Evolutionary conservation across 2,113 vertebrate species (phyloP), one percentile per base, ranked within the genome.

Genomic region (Lichenostomus cassidix): DNA sequence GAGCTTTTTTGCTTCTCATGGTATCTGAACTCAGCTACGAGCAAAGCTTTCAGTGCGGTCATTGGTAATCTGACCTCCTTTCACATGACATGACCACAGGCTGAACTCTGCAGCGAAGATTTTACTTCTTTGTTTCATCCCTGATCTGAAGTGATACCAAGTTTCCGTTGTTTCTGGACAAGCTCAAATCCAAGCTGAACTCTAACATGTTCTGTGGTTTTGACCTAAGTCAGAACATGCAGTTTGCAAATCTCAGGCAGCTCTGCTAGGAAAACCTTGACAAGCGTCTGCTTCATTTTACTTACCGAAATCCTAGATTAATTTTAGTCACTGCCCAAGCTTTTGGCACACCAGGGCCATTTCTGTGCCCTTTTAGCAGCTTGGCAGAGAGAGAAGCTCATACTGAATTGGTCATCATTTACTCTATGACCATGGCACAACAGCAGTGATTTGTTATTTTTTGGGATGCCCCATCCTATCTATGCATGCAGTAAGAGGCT

Each of bases 111-210:
- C 79, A 71, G 39, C 55, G 84, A 90, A 95, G 95, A 86, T 42
- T 90, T 97, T 83, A 77, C 89, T 90, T 83, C 83, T 96, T 65
- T 77, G 41, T 87, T 96, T 87, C 71, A 81, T 94, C 85, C 74
- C 96, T 91, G 74, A 96, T 97, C 88, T 95, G 88, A 95, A 94
- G 81, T 68, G 90, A 84, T 97, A 97, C 28, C 88, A 92, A 84
- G 55, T 97, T 97, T 97, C 96, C 8, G 9, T 94, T 95, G 93
- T 97, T 97, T 96, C 97, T 97, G 96, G 96, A 96, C 89, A 96
- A 95, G 77, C 88, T 96, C 96, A 96, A 87, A 85, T 86, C 87
- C 73, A 59, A 92, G 75, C 76, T 95, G 21, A 94, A 84, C 85
- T 96, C 91, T 91, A 92, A 12, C 15, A 52, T 90, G 83, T 56